phyloP scores from a whole-genome alignment of 2,113 vertebrate genomes.

The Cyanoramphus novaezelandiae region DNA sequence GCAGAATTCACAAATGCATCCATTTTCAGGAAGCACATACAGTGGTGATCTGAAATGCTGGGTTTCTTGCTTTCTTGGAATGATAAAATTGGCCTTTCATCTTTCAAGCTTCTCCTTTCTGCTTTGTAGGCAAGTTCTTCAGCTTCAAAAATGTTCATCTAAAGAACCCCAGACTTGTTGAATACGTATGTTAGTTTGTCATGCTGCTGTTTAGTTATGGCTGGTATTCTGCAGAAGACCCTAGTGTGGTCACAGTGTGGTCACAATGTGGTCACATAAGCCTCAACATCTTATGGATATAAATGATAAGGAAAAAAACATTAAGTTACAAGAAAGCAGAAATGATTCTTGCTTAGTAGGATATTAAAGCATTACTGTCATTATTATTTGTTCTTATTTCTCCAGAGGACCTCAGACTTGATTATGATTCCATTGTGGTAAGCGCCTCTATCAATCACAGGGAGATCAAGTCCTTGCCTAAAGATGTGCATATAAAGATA shows the following conservation, averaged over 20 bases:
- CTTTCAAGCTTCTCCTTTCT: background rate
- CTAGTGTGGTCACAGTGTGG: background rate
- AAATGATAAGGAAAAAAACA: background rate
- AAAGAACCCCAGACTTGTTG: background rate
- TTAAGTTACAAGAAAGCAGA: background rate
- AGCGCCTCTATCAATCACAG: constrained; percentile 40
- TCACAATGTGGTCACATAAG: background rate
- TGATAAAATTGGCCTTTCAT: background rate
- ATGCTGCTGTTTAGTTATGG: background rate
- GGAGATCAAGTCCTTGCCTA: constrained; percentile 31
- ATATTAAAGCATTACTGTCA: background rate
- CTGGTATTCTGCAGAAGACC: background rate
- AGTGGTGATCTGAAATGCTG: background rate
- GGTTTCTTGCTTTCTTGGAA: background rate
- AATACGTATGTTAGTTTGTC: background rate
- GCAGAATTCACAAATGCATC: background rate
- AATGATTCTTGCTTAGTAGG: background rate
- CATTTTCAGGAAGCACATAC: background rate
- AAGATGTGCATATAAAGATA: constrained; percentile 39
- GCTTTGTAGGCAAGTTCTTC: background rate
- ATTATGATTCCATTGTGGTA: constrained; percentile 22
- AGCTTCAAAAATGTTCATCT: background rate
- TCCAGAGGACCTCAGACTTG: constrained; percentile 8
- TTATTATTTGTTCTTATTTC: constrained; percentile 37
- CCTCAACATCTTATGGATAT: background rate